Percentiles rank a stretch among this genome's conserved stretches.
phyloP scores from a whole-genome alignment of 2,113 vertebrate species.

The Cavia aperea region DNA sequence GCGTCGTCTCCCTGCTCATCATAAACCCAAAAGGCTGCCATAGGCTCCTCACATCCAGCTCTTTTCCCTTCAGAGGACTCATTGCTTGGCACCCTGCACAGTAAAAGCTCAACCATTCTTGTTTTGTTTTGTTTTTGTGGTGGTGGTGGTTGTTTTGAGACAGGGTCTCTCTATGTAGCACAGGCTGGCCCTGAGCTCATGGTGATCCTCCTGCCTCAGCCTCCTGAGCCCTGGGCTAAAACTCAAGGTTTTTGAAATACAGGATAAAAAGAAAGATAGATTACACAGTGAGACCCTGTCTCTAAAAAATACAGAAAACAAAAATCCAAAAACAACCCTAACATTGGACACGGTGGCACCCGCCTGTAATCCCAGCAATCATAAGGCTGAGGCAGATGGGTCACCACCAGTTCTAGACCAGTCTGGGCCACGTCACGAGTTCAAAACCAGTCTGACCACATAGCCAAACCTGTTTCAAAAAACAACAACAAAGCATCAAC shows the following conservation, averaged over 20 bases:
- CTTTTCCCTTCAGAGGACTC: background rate
- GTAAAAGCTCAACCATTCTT: background rate
- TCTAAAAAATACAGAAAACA: no score
- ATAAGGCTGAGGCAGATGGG: background rate
- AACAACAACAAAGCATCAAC: background rate
- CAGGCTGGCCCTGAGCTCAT: background rate
- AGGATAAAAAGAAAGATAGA: background rate
- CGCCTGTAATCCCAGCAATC: background rate
- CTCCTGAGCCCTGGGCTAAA: background rate
- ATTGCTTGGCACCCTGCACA: background rate
- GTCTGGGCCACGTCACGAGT: background rate
- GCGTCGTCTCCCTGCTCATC: constrained; percentile 8
- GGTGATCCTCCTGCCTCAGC: background rate
- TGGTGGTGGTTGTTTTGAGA: background rate
- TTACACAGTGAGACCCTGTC: no score
- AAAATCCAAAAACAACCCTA: no score
- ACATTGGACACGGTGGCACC: background rate
- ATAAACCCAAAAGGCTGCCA: constrained; percentile 6
- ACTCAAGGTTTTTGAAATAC: background rate
- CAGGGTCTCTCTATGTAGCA: background rate
- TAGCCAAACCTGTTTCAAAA: background rate
- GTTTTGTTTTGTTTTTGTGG: background rate
- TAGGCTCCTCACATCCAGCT: background rate
- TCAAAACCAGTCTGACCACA: background rate
- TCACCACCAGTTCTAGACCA: background rate